phyloP scores from a whole-genome alignment of 1,140 invertebrate species.

The Anoplolepis gracilipes region DNA sequence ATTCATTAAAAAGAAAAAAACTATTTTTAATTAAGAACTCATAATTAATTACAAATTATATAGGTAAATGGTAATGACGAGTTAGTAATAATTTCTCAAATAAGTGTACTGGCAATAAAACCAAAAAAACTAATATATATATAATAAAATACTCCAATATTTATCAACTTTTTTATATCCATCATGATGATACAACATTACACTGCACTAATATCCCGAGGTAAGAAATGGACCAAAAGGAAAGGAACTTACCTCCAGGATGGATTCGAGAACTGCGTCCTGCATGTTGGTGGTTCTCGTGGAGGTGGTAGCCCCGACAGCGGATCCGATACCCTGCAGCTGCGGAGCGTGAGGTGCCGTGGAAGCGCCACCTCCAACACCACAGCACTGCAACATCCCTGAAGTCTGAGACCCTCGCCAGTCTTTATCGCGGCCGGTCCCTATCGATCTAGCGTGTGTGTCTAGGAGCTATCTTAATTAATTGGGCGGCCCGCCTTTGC shows the following conservation, averaged over 20 bases:
- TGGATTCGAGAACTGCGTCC: conserved; percentile 84
- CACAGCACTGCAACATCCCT: conserved; percentile 84
- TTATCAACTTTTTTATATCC: neutral
- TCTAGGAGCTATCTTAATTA: conserved; percentile 80
- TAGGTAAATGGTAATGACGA: neutral
- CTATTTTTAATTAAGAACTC: neutral
- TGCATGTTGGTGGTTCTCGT: conserved; percentile 83
- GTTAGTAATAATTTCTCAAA: neutral
- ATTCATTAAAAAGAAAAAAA: neutral
- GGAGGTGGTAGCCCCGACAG: conserved; percentile 82
- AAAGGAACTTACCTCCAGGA: conserved; percentile 82
- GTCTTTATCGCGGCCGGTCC: conserved; percentile 75
- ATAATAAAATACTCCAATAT: neutral
- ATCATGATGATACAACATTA: neutral
- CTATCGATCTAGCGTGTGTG: conserved; percentile 80
- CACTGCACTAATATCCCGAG: no score
- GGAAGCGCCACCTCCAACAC: conserved; percentile 85
- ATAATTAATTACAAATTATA: neutral
- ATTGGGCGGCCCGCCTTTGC: conserved; percentile 73
- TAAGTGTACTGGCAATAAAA: no score
- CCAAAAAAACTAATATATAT: neutral
- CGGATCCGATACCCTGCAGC: conserved; percentile 83
- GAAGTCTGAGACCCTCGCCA: conserved; percentile 75
- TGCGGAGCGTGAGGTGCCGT: conserved; percentile 84
- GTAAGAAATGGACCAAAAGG: no score